Evolutionary conservation across 1,140 invertebrate species (phyloP).

Genomic region (Bathynomus jamesi): DNA sequence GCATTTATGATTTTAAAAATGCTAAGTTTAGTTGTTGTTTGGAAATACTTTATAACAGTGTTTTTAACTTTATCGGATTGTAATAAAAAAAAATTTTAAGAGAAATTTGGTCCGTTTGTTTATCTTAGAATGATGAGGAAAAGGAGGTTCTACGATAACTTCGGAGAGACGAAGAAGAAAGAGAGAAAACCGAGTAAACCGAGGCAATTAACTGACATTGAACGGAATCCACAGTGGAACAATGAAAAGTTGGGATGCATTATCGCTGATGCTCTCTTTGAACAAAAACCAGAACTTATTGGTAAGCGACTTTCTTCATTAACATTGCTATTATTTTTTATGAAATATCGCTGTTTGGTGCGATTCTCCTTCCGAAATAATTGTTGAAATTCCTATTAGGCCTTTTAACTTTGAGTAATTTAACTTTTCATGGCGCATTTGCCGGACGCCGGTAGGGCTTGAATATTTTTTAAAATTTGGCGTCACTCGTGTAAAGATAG

Average conservation of each 20-base stretch:
- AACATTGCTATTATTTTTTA: background rate
- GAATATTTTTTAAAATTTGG: too few species aligned
- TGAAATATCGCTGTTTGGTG: background rate
- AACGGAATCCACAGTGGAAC: background rate
- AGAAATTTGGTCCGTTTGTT: background rate
- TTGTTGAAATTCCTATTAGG: too few species aligned
- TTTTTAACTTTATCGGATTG: too few species aligned
- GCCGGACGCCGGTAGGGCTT: too few species aligned
- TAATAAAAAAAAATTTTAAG: too few species aligned
- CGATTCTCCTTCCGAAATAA: too few species aligned
- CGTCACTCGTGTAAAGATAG: too few species aligned
- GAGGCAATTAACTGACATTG: background rate
- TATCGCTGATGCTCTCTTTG: constrained; percentile 13
- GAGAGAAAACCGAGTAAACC: background rate
- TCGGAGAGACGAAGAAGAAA: background rate
- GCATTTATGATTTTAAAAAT: too few species aligned
- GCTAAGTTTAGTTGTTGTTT: too few species aligned
- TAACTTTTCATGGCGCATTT: too few species aligned
- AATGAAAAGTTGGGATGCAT: constrained; percentile 2
- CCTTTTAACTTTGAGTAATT: too few species aligned
- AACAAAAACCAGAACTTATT: constrained; percentile 14
- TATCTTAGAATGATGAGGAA: constrained; percentile 1
- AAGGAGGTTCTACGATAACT: background rate
- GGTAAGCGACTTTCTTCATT: constrained; percentile 4
- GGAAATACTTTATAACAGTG: too few species aligned